Evolutionary conservation across 1,140 invertebrate genomes (phyloP).

Genomic region (Halotydeus destructor): DNA sequence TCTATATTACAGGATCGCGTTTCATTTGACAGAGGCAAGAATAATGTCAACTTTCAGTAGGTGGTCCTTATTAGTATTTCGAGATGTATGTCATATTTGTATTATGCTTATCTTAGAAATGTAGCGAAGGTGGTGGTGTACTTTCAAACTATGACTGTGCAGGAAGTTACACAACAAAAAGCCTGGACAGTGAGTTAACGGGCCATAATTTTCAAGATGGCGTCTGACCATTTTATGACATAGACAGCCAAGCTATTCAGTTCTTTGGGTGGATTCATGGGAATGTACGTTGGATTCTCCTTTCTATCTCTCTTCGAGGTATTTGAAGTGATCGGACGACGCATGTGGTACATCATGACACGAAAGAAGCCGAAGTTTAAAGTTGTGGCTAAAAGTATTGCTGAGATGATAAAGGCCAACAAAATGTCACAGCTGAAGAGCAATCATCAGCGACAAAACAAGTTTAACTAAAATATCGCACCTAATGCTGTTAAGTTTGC

Average conservation of each 20-base stretch:
- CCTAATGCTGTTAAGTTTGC: too few species aligned
- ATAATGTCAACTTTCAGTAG: constrained; percentile 8
- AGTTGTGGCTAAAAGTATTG: constrained; percentile 3
- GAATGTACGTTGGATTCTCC: constrained; percentile 17
- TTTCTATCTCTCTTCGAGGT: constrained; percentile 16
- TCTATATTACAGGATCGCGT: constrained; percentile 12
- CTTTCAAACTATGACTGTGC: constrained; percentile 16
- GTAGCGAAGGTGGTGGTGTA: constrained; percentile 16
- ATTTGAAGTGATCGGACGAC: constrained; percentile 12
- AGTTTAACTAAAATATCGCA: too few species aligned
- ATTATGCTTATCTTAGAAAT: constrained; percentile 13
- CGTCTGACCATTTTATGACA: too few species aligned
- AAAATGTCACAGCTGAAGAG: too few species aligned
- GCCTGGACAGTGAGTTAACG: constrained; percentile 5
- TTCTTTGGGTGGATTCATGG: constrained; percentile 14
- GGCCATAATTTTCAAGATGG: background rate
- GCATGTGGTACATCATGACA: constrained; percentile 13
- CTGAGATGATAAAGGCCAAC: too few species aligned
- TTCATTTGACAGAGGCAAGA: constrained; percentile 14
- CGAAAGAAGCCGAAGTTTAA: constrained; percentile 7
- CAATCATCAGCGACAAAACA: too few species aligned
- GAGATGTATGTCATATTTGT: too few species aligned
- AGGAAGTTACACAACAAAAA: constrained; percentile 12
- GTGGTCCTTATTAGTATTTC: too few species aligned
- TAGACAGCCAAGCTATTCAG: constrained; percentile 14